Evolutionary conservation across 2,888 invertebrate genomes (phyloP).

Genomic region (Drosophila recens): DNA sequence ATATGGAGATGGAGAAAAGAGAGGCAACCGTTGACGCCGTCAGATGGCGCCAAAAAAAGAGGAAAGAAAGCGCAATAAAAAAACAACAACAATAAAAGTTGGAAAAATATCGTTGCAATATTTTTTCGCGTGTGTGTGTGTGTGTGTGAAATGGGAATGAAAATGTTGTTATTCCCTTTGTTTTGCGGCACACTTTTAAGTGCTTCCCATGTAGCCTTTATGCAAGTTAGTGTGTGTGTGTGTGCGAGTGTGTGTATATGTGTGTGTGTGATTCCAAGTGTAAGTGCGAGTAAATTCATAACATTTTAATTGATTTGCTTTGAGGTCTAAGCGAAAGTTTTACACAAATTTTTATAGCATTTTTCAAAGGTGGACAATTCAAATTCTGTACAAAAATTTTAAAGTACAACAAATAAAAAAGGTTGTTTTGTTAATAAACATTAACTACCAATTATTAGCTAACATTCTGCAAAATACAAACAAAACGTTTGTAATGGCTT

Average conservation of each 20-base stretch:
- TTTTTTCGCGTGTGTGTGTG: constrained; percentile 18
- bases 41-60: constrained; percentile 22
- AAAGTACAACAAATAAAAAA: too few relatives aligned
- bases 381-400: background rate
- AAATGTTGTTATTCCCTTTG: constrained; percentile 21
- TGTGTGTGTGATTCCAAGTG: constrained; percentile 18
- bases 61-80: background rate
- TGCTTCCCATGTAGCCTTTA: constrained; percentile 29
- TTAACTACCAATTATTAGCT: too few relatives aligned
- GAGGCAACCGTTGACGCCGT: constrained; percentile 22
- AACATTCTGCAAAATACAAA: too few relatives aligned
- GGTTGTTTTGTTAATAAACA: too few relatives aligned
- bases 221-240: constrained; percentile 25
- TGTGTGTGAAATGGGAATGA: constrained; percentile 13
- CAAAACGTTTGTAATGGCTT: too few relatives aligned
- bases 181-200: constrained; percentile 45
- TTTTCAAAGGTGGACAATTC: background rate
- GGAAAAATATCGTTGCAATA: constrained; percentile 44
- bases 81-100: constrained; percentile 34
- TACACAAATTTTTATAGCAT: background rate
- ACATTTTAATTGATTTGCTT: constrained; percentile 34
- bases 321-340: constrained; percentile 2
- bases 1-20: constrained; percentile 14
- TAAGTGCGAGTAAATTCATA: background rate
- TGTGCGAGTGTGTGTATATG: constrained; percentile 13